Evolutionary conservation across 2,797 vertebrate genomes (phyloP).

Genomic region (Poeciliopsis presidionis): DNA sequence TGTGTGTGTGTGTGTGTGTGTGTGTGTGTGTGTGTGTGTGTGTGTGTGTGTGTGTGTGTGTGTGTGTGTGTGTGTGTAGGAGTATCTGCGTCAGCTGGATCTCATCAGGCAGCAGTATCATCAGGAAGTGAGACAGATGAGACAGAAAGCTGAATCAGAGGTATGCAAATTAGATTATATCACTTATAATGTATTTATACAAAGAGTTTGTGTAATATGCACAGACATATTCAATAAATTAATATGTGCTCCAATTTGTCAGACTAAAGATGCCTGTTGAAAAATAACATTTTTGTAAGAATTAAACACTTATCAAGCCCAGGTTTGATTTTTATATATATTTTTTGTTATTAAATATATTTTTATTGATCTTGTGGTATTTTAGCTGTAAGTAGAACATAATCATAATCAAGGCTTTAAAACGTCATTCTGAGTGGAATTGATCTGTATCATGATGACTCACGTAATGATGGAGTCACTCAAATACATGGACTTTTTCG

Average conservation of each 20-base stretch:
- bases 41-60: too few species aligned
- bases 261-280: background rate
- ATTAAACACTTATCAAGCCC: background rate
- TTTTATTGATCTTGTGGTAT: background rate
- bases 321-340: background rate
- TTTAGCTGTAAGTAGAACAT: background rate
- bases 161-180: slow-evolving; percentile 36
- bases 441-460: background rate
- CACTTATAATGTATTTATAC: background rate
- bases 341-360: background rate
- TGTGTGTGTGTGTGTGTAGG: slow-evolving; percentile 66
- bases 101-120: slow-evolving; percentile 89
- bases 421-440: background rate
- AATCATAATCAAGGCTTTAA: background rate
- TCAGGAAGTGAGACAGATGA: slow-evolving; percentile 82
- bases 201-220: background rate
- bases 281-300: background rate
- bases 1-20: too few species aligned
- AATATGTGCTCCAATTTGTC: background rate
- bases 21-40: background rate
- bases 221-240: background rate
- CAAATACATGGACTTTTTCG: too few species aligned
- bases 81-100: slow-evolving; percentile 87
- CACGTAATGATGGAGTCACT: background rate
- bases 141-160: slow-evolving; percentile 74